These are phyloP conservation scores for Lucilia sericata DNA, from an alignment of 1,140 invertebrate genomes.

Conservation along the genomic window DNA sequence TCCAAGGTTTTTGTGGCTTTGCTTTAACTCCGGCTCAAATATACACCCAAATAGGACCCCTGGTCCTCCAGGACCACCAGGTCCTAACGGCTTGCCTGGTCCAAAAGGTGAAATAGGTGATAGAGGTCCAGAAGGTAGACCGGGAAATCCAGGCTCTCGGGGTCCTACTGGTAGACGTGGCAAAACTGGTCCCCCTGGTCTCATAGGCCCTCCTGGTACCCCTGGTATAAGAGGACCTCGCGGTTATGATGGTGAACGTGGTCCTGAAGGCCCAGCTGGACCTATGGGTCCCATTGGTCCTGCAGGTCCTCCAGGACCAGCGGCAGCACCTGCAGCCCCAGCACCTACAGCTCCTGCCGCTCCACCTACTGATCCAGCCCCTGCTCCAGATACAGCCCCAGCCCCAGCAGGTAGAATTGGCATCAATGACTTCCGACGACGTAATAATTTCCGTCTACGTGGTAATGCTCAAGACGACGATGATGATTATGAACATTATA, in stretches of 20 bases:
- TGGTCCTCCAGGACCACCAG: conserved; percentile 34
- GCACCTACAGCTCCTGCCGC: background rate
- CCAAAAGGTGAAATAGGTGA: conserved; percentile 21
- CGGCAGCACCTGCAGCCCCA: background rate
- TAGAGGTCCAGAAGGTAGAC: conserved; percentile 22
- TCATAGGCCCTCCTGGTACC: conserved; percentile 43
- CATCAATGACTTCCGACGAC: no score
- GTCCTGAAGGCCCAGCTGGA: conserved; percentile 2
- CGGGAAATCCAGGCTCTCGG: conserved; percentile 24
- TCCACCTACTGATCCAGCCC: background rate
- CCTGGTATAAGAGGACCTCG: background rate
- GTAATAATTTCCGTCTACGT: background rate
- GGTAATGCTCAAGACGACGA: background rate
- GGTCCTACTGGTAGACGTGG: conserved; percentile 47
- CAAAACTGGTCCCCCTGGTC: conserved; percentile 33
- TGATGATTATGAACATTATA: background rate
- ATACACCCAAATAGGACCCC: background rate
- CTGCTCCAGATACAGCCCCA: background rate
- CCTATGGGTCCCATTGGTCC: conserved; percentile 49
- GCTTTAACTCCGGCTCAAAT: background rate
- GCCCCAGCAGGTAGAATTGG: background rate
- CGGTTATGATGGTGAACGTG: background rate
- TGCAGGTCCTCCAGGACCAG: conserved; percentile 46
- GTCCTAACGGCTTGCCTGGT: conserved; percentile 20
- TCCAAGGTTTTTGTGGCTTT: background rate